phyloP scores from a whole-genome alignment of 2,888 invertebrate genomes.

The Cephonodes hylas region DNA sequence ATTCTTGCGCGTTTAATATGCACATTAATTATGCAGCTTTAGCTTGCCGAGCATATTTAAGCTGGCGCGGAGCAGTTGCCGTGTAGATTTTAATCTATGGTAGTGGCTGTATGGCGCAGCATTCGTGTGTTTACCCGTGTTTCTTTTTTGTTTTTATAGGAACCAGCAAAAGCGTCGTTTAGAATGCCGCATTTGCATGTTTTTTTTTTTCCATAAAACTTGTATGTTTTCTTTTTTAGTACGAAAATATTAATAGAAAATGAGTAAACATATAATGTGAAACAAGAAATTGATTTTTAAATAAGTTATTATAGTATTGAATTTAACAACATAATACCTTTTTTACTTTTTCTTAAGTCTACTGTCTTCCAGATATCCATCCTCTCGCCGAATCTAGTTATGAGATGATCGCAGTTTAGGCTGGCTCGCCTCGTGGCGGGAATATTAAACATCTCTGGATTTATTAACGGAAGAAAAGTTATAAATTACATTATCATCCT shows the following conservation, averaged over 20 bases:
- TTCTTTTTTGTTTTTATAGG: not conserved
- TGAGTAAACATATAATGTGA: too few relatives aligned
- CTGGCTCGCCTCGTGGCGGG: not conserved
- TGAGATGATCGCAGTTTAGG: not conserved
- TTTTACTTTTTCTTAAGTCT: not conserved
- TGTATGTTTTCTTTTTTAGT: not conserved
- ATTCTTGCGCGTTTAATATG: conserved; percentile 4
- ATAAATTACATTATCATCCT: not conserved
- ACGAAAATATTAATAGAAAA: too few relatives aligned
- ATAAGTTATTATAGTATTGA: too few relatives aligned
- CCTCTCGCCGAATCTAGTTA: not conserved
- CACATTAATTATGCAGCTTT: conserved; percentile 1
- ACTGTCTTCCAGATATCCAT: not conserved
- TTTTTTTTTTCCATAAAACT: not conserved
- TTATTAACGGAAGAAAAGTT: conserved; percentile 2
- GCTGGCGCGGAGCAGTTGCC: not conserved
- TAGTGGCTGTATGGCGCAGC: not conserved
- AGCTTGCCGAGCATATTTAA: not conserved
- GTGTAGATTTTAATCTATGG: not conserved
- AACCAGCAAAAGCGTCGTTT: not conserved
- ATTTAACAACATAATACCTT: too few relatives aligned
- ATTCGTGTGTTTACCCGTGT: not conserved
- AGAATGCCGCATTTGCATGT: not conserved
- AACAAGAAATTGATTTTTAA: too few relatives aligned
- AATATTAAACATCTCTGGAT: not conserved